Evolutionary conservation across 64 coral and sea anemone species (phyloP), one percentile per base, ranked within the genome.

Genomic region (Montipora capricornis): DNA sequence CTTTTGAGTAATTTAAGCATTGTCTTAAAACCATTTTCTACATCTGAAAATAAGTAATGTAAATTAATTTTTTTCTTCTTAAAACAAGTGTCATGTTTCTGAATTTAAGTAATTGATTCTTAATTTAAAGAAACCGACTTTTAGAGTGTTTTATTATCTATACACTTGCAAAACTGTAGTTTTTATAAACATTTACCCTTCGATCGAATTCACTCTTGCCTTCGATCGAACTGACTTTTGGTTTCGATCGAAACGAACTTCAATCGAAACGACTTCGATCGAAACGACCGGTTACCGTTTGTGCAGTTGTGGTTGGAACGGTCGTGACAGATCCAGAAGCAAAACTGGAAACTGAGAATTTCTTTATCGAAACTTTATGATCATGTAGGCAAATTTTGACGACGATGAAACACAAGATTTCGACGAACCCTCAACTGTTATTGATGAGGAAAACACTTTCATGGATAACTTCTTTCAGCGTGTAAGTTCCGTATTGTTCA

Each of bases 401-500:
- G 92, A 93, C 19, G 92, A 93, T 46, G 92, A 88, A 26, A 22
- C 92, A 16, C 81, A 87, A 57, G 92, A 80, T 50, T 68, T 75
- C 45, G 92, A 81, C 47, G 92, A 93, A 49, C 66, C 75, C 71
- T 68, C 75, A 68, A 87, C 83, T 29, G 67, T 26, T 49, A 48
- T 81, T 77, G 57, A 80, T 45, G 87, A 88, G 84, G 84, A 88
- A 73, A 87, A 87, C 49, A 78, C 74, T 44, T 93, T 88, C 80
- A 93, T 93, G 92, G 84, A 93, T 58, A 77, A 93, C 20, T 93
- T 93, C 76, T 93, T 93, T 71, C 83, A 80, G 80, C 48, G 73
- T 75, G 92, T 93, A 93, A 86, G 82, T 86, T 86, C 66, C 66
- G 47, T 64, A 20, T 66, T 13, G 55, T 53, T 82, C 29, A 12